Evolutionary conservation across 2,113 vertebrate species (phyloP).

Genomic region (Gallinago media): DNA sequence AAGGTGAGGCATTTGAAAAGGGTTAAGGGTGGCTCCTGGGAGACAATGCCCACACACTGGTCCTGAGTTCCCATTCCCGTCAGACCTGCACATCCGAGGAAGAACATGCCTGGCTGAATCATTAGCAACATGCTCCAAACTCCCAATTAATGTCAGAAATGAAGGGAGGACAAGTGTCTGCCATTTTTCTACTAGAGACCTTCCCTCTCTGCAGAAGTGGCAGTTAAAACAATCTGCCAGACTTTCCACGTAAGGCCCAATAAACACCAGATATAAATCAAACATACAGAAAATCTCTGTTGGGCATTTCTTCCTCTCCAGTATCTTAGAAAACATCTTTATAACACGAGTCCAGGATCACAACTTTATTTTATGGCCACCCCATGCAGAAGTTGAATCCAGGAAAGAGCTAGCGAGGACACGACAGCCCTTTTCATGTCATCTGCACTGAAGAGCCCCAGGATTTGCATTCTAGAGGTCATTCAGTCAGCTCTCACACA

Average conservation of each 20-base stretch:
- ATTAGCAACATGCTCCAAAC: not conserved
- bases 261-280: not conserved
- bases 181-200: not conserved
- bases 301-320: not conserved
- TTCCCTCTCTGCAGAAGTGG: not conserved
- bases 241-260: not conserved
- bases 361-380: not conserved
- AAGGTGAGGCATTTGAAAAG: not conserved
- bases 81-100: not conserved
- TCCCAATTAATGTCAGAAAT: not conserved
- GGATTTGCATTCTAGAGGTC: not conserved
- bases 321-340: not conserved
- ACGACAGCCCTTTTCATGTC: rapidly evolving
- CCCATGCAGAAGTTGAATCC: not conserved
- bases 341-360: not conserved
- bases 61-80: not conserved
- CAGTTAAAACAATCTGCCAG: not conserved
- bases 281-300: not conserved
- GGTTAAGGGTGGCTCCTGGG: not conserved
- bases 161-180: not conserved
- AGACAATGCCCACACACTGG: not conserved
- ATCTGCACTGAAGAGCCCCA: not conserved
- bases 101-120: not conserved
- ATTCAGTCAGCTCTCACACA: not conserved
- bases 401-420: not conserved